Evolutionary conservation across 2,797 vertebrate genomes (phyloP).

Genomic region (Tangara arthus): DNA sequence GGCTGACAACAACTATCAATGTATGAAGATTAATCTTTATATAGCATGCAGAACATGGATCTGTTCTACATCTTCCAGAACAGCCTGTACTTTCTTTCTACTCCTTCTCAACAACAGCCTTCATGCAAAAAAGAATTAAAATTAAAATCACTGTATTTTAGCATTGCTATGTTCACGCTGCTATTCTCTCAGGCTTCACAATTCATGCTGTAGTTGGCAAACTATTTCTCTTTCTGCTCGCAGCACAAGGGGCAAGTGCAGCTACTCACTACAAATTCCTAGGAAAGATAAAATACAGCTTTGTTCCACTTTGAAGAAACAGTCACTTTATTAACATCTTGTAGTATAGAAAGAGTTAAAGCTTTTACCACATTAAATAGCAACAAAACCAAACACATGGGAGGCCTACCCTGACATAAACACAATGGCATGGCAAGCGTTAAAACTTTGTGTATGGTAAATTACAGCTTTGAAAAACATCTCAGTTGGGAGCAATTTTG

Average conservation of each 20-base stretch:
- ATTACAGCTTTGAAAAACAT: constrained; percentile 20
- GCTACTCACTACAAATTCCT: not conserved
- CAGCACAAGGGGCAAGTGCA: not conserved
- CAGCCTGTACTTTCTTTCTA: not conserved
- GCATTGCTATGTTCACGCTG: not conserved
- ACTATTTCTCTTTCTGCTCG: not conserved
- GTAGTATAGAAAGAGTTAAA: not conserved
- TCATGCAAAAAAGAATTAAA: not conserved
- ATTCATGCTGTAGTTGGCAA: not conserved
- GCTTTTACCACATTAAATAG: not conserved
- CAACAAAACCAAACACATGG: not conserved
- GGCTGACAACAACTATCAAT: constrained; percentile 37
- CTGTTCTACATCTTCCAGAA: constrained; percentile 43
- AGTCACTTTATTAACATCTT: not conserved
- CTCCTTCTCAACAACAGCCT: constrained; percentile 32
- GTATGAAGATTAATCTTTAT: constrained; percentile 59
- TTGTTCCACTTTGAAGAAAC: not conserved
- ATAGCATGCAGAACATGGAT: not conserved
- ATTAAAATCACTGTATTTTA: not conserved
- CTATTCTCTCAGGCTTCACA: not conserved
- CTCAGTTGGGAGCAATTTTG: constrained; percentile 43
- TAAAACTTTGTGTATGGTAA: constrained; percentile 12
- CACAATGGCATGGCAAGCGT: not conserved
- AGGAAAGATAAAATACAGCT: not conserved
- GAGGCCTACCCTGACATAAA: not conserved